Percentiles rank a stretch among this genome's conserved stretches.
Conservation (phyloP, 2,888 invertebrate species). For the Xestia xanthographa region DNA sequence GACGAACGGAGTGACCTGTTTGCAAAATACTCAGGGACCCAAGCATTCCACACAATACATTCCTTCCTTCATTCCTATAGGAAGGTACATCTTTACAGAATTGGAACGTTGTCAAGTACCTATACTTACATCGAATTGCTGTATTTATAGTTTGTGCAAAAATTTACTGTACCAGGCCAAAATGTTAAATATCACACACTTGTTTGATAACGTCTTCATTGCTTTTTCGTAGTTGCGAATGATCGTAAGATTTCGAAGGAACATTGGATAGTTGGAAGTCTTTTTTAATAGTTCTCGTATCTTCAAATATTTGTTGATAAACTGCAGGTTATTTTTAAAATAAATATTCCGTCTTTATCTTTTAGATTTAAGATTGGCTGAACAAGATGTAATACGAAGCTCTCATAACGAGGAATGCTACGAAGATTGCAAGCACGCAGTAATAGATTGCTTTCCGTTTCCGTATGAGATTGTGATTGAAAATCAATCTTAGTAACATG, state of each 20-base stretch:
- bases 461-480: conserved; percentile 46
- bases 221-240: neutral
- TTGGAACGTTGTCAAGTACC: conserved; percentile 33
- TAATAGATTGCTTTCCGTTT: conserved; percentile 52
- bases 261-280: neutral
- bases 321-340: conserved; percentile 2
- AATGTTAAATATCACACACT: neutral
- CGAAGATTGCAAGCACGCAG: conserved; percentile 54
- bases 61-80: conserved; percentile 42
- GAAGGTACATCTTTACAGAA: conserved; percentile 28
- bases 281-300: neutral
- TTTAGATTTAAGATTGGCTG: conserved; percentile 20
- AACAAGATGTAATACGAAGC: conserved; percentile 28
- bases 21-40: conserved; percentile 46
- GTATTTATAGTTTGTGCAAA: neutral
- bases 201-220: neutral
- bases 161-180: neutral
- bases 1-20: conserved; percentile 53
- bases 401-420: conserved; percentile 43
- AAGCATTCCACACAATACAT: conserved; percentile 53
- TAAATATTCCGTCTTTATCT: neutral
- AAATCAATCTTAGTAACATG: conserved; percentile 44
- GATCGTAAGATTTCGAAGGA: neutral
- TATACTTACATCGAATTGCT: neutral
- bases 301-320: neutral